Evolutionary conservation across 2,113 vertebrate genomes (phyloP), one percentile per base, ranked within the genome.

Genomic region (Lepisosteus osseus): DNA sequence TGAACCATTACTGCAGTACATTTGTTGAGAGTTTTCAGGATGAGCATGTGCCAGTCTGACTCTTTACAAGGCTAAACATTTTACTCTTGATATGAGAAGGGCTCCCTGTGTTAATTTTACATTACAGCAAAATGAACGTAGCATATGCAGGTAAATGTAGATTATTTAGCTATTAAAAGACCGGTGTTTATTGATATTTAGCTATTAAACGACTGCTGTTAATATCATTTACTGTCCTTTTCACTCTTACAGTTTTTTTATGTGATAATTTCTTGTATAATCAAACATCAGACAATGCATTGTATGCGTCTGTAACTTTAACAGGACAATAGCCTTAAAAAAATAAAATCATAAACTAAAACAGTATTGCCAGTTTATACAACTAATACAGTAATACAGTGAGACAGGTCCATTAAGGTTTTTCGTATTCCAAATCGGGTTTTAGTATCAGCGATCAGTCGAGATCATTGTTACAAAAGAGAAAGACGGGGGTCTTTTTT

Each of bases 1-100:
- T 54, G 74, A 68, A 77, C 65, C 70, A 61, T 40, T 43, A 54
- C 47, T 42, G 70, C 61, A 75, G 29, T 75, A 72, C n/a, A 8
- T 14, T 29, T 70, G 43, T 59, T 70, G 63, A 51, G n/a, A 42
- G 41, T 55, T 41, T 62, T 9, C 40, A 44, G 62, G 40, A 57
- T 69, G 47, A 7, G 4, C 17, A 43, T 57, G 3, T 14, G 6
- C 67, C 17, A 47, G 61, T 44, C 41, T 57, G 55, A 51, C 2
- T 61, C 57, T 47, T 67, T 59, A 56, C 44, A 54, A 67, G 65
- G 55, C 65, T 68, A 67, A 73, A 17, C 42, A 42, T 13, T 11
- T 15, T 67, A n/a, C 55, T 72, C 62, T 65, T 29, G 11, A 40
- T 47, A 51, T 62, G 47, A 41, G 9, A 8, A 61, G 51, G 14